Evolutionary conservation across 2,113 vertebrate species (phyloP), one percentile per base, ranked within the genome.

Genomic region (Genyomyrus donnyi): DNA sequence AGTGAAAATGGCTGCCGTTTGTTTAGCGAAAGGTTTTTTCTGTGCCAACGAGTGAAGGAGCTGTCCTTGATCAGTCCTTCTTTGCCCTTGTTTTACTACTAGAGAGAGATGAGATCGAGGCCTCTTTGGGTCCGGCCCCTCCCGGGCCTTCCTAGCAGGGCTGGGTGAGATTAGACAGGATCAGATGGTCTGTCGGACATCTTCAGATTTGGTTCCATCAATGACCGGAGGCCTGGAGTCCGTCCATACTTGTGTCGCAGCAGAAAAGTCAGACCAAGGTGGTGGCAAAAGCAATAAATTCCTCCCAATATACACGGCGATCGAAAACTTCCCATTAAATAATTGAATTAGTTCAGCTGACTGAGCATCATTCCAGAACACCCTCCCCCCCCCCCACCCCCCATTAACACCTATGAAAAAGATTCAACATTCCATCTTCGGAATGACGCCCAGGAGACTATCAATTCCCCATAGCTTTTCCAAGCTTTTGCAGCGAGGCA

Each of bases 401-500:
- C 66, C 85, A 93, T 92, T 88, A 93, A 93, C 94, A 93, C 93
- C 77, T 94, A 93, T 94, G 94, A 94, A 89, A 56, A 42, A 50
- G 48, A n/a, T 49, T 85, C 84, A 17, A 85, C 24, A 46, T 49
- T 85, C 46, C 45, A 49, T 6, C 24, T 49, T 48, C 11, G 10
- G 46, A 86, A 48, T 49, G 46, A 50, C n/a, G 46, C 24, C 74
- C 74, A 80, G 35, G 27, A 70, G 62, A 70, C n/a, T 70, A 70
- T 70, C 27, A 70, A 70, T 70, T 11, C 62, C 62, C 62, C 10
- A 13, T 31, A 70, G n/a, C n/a, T 11, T 70, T 31, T 31, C 27
- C 62, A 70, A 70, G 62, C n/a, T 0, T 31, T 13, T 13, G n/a
- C 62, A 4, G 62, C 3, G 1, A 31, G 62, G 62, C 13, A 31